phyloP scores from a whole-genome alignment of 2,888 invertebrate species.

The Eucriotettix oculatus region DNA sequence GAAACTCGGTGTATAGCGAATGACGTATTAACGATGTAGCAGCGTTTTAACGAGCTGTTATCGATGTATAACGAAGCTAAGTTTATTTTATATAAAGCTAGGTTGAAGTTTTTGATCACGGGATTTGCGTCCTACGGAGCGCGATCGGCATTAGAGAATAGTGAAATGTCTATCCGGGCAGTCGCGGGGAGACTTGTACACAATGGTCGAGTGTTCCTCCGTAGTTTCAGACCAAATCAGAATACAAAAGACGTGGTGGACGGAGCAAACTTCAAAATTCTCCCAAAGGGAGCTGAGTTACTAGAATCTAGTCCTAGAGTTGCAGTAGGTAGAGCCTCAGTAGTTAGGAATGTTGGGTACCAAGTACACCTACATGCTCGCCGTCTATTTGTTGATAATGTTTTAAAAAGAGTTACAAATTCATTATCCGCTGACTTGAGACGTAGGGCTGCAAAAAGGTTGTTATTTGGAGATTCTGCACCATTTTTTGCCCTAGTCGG shows the following conservation, averaged over 20 bases:
- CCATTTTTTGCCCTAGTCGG: slow-evolving; percentile 61
- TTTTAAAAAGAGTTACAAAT: slow-evolving; percentile 49
- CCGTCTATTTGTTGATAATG: slow-evolving; percentile 48
- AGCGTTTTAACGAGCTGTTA: too few species aligned
- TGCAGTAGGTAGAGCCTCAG: slow-evolving; percentile 3
- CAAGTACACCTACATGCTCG: slow-evolving; percentile 36
- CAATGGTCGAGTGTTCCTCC: slow-evolving; percentile 40
- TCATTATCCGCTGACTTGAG: slow-evolving; percentile 44
- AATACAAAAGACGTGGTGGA: slow-evolving; percentile 14
- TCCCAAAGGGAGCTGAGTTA: slow-evolving; percentile 11
- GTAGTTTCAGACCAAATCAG: slow-evolving; percentile 22
- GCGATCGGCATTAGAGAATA: slow-evolving; percentile 2
- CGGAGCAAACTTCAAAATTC: slow-evolving; percentile 14
- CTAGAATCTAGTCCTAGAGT: slow-evolving; percentile 7
- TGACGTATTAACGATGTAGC: too few species aligned
- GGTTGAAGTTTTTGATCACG: too few species aligned
- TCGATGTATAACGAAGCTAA: too few species aligned
- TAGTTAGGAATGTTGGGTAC: slow-evolving; percentile 26
- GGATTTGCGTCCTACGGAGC: neutral
- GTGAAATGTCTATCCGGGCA: slow-evolving; percentile 37
- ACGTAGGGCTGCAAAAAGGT: slow-evolving; percentile 40
- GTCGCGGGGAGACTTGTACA: slow-evolving; percentile 35
- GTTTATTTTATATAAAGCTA: too few species aligned
- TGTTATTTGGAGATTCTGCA: slow-evolving; percentile 49
- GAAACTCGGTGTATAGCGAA: too few species aligned